These are phyloP conservation scores for Atrichornis clamosus DNA, from an alignment of 2,113 vertebrate species.

Conservation along the genomic window DNA sequence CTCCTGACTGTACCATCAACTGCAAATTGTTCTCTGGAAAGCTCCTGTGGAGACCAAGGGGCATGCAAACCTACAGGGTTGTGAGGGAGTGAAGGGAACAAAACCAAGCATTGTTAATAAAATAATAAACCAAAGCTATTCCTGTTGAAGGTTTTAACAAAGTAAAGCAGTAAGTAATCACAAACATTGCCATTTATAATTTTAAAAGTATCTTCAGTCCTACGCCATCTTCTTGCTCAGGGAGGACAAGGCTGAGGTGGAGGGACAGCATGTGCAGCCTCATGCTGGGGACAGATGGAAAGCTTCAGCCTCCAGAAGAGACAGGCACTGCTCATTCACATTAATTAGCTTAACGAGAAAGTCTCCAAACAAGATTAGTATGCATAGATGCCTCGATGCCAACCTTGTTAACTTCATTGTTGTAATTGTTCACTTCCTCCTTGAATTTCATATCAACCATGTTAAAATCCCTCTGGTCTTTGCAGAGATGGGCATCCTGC, in stretches of 20 bases:
- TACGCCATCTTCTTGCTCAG: neutral
- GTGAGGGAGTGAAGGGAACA: neutral
- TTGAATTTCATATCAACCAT: constrained; percentile 97
- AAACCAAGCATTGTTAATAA: neutral
- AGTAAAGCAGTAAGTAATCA: neutral
- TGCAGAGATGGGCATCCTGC: constrained; percentile 93
- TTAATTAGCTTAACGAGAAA: neutral
- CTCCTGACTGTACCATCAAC: constrained; percentile 97
- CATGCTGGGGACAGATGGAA: neutral
- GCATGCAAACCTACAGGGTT: constrained; percentile 88
- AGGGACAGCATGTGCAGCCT: neutral
- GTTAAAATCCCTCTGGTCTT: constrained; percentile 92
- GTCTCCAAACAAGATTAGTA: neutral
- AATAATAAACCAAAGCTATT: neutral
- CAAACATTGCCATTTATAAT: neutral
- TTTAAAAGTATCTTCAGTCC: neutral
- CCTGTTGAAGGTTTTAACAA: neutral
- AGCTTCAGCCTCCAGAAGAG: neutral
- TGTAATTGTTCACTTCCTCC: constrained; percentile 91
- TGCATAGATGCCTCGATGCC: neutral
- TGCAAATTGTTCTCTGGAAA: constrained; percentile 98
- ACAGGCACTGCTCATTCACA: neutral
- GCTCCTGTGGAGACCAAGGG: constrained; percentile 86
- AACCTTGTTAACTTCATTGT: constrained; percentile 96
- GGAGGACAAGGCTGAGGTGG: neutral